phyloP scores from a whole-genome alignment of 2,797 vertebrate genomes.

The Pangasius sanitwongsei region DNA sequence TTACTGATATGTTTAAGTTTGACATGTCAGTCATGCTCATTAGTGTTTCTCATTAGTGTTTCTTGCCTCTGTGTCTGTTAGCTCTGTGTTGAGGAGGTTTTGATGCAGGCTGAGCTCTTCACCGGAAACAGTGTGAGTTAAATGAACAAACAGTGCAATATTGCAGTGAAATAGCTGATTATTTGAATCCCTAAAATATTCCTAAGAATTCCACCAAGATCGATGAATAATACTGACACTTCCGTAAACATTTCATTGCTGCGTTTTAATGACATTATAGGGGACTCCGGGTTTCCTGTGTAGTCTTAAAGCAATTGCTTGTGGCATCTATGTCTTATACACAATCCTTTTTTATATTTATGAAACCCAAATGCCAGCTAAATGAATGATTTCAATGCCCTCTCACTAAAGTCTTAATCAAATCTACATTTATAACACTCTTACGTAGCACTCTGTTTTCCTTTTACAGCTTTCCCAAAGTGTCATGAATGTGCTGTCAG shows the following conservation, averaged over 20 bases:
- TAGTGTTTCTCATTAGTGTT: not conserved
- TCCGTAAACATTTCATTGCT: not conserved
- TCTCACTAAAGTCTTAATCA: too few species aligned
- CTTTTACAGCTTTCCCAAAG: not conserved
- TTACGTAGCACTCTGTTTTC: too few species aligned
- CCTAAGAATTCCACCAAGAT: not conserved
- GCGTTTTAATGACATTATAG: too few species aligned
- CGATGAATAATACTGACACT: too few species aligned
- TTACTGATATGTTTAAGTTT: not conserved
- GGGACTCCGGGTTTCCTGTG: not conserved
- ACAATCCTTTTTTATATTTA: not conserved
- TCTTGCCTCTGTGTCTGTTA: not conserved
- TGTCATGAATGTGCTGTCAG: not conserved
- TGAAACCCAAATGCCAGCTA: not conserved
- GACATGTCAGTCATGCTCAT: not conserved
- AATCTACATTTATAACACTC: too few species aligned
- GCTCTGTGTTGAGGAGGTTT: not conserved
- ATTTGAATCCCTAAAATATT: not conserved
- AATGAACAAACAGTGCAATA: not conserved
- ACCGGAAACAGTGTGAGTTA: not conserved
- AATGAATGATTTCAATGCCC: not conserved
- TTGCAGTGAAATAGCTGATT: not conserved
- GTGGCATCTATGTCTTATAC: not conserved
- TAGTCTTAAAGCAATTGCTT: not conserved
- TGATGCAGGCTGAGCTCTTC: not conserved